These are phyloP conservation scores for Apantesis nais DNA, from an alignment of 2,888 invertebrate genomes.

Conservation along the genomic window DNA sequence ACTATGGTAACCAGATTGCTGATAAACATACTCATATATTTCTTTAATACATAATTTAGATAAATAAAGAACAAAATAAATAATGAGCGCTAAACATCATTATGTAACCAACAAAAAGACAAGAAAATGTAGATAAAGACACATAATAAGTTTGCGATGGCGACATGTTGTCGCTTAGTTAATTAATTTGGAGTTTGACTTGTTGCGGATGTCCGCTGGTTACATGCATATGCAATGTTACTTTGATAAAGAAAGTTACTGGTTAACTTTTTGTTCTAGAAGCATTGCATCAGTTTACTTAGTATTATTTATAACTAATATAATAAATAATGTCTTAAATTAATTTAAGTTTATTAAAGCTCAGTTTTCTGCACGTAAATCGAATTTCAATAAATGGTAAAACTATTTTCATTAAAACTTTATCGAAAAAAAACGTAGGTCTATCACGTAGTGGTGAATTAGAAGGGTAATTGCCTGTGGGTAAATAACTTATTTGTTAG, in stretches of 20 bases:
- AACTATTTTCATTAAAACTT: no score
- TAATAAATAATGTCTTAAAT: neutral
- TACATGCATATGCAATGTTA: neutral
- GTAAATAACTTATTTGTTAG: no score
- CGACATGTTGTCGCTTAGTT: slow-evolving; percentile 11
- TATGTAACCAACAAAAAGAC: neutral
- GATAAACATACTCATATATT: no score
- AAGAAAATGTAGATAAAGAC: slow-evolving; percentile 26
- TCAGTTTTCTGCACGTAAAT: no score
- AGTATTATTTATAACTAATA: neutral
- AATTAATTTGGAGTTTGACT: slow-evolving; percentile 15
- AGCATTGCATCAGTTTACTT: neutral
- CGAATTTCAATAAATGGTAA: no score
- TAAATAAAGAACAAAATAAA: neutral
- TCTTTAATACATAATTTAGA: no score
- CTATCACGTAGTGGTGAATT: no score
- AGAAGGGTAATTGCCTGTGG: no score
- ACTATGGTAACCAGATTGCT: no score
- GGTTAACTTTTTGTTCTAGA: neutral
- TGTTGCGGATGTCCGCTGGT: slow-evolving; percentile 10
- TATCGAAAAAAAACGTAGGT: no score
- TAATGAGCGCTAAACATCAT: neutral
- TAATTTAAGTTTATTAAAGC: neutral
- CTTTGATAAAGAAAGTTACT: neutral
- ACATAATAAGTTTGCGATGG: slow-evolving; percentile 17